phyloP scores from a whole-genome alignment of 2,888 invertebrate genomes.

The Phania funesta region DNA sequence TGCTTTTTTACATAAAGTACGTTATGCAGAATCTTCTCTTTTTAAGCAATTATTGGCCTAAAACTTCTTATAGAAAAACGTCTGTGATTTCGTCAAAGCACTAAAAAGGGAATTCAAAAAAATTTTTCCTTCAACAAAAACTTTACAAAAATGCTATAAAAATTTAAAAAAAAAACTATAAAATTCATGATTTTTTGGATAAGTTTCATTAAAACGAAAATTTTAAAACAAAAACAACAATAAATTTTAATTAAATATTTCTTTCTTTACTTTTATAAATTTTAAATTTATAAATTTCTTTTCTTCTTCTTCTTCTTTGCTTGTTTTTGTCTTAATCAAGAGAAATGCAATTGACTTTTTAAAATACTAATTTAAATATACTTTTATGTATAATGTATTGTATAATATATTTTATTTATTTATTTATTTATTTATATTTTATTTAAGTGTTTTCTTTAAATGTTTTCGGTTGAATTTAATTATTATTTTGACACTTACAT shows the following conservation, averaged over 20 bases:
- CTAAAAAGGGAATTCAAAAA: too few species aligned
- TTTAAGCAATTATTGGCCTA: too few species aligned
- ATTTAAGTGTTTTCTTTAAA: conserved; percentile 62
- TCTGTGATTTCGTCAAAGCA: too few species aligned
- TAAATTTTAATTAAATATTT: conserved; percentile 5
- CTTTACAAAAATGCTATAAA: neutral
- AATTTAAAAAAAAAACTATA: neutral
- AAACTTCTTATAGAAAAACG: too few species aligned
- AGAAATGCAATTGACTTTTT: conserved; percentile 68
- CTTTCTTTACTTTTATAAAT: conserved; percentile 13
- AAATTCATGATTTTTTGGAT: neutral
- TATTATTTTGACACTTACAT: conserved; percentile 66
- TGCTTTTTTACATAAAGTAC: too few species aligned
- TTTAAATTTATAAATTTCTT: neutral
- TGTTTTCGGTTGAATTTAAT: conserved; percentile 48
- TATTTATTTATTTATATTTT: conserved; percentile 34
- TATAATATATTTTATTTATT: conserved; percentile 54
- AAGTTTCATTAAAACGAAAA: neutral
- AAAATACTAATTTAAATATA: conserved; percentile 64
- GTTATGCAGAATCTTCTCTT: too few species aligned
- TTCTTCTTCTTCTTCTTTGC: conserved; percentile 26
- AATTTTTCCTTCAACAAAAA: too few species aligned
- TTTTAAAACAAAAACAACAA: neutral
- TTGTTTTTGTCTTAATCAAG: conserved; percentile 63
- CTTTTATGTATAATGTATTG: conserved; percentile 45